Base-by-base conservation (phyloP, 2,888 invertebrate genomes). In the Clostera curtula region DNA sequence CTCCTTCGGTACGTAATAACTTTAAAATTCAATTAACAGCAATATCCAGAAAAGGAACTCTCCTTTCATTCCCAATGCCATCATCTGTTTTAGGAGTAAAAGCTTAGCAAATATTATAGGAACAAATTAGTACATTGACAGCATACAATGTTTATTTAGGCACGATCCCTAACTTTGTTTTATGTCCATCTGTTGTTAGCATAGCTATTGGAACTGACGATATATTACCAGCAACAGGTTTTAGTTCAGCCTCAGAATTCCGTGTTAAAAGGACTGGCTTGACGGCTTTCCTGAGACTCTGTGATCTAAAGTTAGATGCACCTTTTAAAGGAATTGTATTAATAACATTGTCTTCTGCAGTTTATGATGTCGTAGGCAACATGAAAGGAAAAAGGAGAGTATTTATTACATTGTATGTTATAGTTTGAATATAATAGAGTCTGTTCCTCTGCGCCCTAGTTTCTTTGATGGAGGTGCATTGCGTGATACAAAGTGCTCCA, bases 81-180 rank as follows among this genome's bases (percentile, higher is more conserved):
- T 9, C 9, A 18, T 13, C 5, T 23, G n/a, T 23, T 3, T n/a
- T 13, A 29, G 23, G 43, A 36, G 54, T 58, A 61, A 63, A 63
- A 67, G 62, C 62, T 61, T 52, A 44, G 35, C 53, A 62, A 71
- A 71, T 67, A 70, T 60, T 62, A 49, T 50, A 43, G 40, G 43
- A 59, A 54, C 49, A 61, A 69, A 72, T 71, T 70, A 69, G 66
- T 62, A 43, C 35, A 49, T 53, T 33, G 36, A 24, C 34, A 34
- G 24, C 35, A 32, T 12, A 28, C 29, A 29, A 7, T 14, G 40
- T 48, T 43, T 48, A 29, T 35, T 45, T 43, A 36, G 40, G 51
- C 19, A 25, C 25, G 23, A 32, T 25, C 31, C 39, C 25, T 26
- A 6, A 34, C 33, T 43, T 49, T 50, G 49, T 49, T 26, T 51